Conservation (phyloP, 1,140 invertebrate species). For the Vollenhovia emeryi region DNA sequence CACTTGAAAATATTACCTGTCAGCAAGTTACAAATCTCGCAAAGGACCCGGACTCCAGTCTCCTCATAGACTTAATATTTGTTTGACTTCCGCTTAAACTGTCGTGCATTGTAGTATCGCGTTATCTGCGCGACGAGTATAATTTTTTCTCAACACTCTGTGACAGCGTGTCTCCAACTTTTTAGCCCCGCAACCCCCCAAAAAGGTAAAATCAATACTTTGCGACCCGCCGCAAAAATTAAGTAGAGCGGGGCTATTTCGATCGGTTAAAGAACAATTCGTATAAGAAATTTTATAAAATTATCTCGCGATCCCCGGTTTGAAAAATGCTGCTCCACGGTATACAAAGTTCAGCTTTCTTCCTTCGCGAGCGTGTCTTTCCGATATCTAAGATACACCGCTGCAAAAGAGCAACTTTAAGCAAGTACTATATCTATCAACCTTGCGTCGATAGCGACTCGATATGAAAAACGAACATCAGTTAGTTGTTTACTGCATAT, state of each 20-base stretch:
- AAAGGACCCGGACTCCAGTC: background rate
- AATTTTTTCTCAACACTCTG: background rate
- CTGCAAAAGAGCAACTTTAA: constrained; percentile 8
- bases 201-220: no score
- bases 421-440: background rate
- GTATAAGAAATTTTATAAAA: no score
- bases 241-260: no score
- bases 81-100: background rate
- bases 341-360: no score
- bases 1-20: background rate
- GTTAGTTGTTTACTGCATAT: no score
- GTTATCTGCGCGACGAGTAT: background rate
- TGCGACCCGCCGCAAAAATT: no score
- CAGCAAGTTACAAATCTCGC: background rate
- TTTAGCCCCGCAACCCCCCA: no score
- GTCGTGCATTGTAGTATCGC: background rate
- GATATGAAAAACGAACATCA: constrained; percentile 2
- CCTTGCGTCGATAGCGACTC: background rate
- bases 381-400: background rate
- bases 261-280: no score
- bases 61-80: background rate
- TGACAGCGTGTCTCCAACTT: no score
- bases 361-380: background rate
- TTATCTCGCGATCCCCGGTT: no score
- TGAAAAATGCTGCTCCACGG: no score